Evolutionary conservation across 2,888 invertebrate species (phyloP), one percentile per base, ranked within the genome.

Genomic region (Notodonta dromedarius): DNA sequence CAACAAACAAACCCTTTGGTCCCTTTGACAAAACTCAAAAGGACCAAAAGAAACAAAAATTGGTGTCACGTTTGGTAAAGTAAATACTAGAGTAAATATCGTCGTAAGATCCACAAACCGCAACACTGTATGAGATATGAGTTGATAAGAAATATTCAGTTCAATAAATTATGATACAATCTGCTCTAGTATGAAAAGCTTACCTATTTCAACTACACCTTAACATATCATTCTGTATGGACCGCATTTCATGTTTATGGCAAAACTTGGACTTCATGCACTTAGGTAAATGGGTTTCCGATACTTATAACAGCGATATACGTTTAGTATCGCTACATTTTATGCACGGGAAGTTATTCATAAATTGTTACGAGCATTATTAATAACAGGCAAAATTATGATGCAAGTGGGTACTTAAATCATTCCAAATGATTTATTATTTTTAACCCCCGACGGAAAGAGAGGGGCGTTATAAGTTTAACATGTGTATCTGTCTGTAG

Each of bases 261-360:
- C 86, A 86, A 91, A 93, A 92, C 90, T 93, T 92, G 85, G 86
- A 88, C 89, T 91, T 86, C 88, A 87, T 91, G 91, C 91, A 93
- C 93, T 93, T 91, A 93, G 84, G 89, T 83, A 91, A 93, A 93
- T 93, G 91, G 91, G 84, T 92, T 93, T 91, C 89, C 91, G 89
- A 93, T 93, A 92, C 89, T 91, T 91, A 88, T 87, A 90, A 90
- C 79, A 86, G 85, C 84, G 76, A 82, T 88, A 86, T 86, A 80
- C 81, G 80, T 82, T 78, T 82, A 79, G 83, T 85, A 87, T 80
- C 83, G 84, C 81, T 82, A 87, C 86, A 88, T 87, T 87, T 86
- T 87, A 84, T 84, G 82, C 81, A 82, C 80, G 81, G 76, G 69
- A 80, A 83, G 79, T 84, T 86, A 82, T 82, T 84, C 80, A 79